These are phyloP conservation scores for Drosophila acutilabella DNA, from an alignment of 2,888 invertebrate species.

Conservation along the genomic window DNA sequence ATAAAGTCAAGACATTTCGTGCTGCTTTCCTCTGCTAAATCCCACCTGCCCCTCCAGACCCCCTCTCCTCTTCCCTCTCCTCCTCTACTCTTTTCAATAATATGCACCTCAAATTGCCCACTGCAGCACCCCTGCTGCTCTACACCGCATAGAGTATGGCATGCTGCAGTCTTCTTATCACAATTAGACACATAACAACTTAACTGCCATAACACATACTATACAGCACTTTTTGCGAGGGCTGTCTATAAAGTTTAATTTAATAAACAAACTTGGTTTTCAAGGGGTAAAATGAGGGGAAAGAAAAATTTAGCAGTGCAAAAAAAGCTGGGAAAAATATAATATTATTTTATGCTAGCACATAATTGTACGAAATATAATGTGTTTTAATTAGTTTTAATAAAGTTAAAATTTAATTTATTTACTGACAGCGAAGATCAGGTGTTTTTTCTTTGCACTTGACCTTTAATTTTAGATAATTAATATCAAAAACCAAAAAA, in stretches of 20 bases:
- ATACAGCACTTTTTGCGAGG: neutral
- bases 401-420: too few relatives aligned
- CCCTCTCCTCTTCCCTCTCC: neutral
- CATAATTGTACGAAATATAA: too few relatives aligned
- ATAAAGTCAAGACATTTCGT: constrained; percentile 37
- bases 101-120: neutral
- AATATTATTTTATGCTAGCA: too few relatives aligned
- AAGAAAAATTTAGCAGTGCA: too few relatives aligned
- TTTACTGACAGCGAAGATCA: too few relatives aligned
- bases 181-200: constrained; percentile 16
- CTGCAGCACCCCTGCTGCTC: neutral
- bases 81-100: neutral
- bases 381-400: too few relatives aligned
- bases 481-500: too few relatives aligned
- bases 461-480: too few relatives aligned
- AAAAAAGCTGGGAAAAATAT: too few relatives aligned
- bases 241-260: neutral
- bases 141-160: constrained; percentile 20
- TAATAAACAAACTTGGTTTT: too few relatives aligned
- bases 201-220: neutral
- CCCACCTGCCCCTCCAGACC: neutral
- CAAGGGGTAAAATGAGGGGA: too few relatives aligned
- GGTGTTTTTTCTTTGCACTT: too few relatives aligned
- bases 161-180: constrained; percentile 40
- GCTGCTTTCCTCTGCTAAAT: constrained; percentile 6